Conservation (phyloP, 1,140 invertebrate genomes). For the Drosophila kepulauana region DNA sequence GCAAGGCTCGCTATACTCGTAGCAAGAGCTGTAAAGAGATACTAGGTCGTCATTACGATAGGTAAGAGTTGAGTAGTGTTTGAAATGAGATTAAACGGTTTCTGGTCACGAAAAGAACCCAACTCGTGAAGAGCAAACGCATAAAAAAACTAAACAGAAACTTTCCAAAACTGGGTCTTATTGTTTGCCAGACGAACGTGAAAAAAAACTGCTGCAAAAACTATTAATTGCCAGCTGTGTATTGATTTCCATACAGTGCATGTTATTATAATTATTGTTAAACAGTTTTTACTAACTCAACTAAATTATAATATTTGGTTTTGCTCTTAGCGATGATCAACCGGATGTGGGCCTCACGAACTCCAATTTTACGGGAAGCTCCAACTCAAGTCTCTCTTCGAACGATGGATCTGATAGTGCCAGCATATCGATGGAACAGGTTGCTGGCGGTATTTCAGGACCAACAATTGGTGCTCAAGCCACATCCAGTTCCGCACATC, state of each 20-base stretch:
- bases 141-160: too few relatives aligned
- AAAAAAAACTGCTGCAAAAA: conserved; percentile 7
- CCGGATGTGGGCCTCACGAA: conserved; percentile 76
- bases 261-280: not conserved
- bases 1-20: conserved; percentile 74
- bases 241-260: conserved; percentile 5
- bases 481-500: conserved; percentile 36
- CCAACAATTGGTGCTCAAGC: conserved; percentile 55
- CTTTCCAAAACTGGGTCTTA: too few relatives aligned
- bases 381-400: conserved; percentile 86
- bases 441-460: conserved; percentile 73
- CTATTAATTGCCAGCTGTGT: conserved; percentile 3
- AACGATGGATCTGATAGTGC: conserved; percentile 86
- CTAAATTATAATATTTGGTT: not conserved
- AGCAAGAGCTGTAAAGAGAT: conserved; percentile 81
- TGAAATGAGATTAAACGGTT: not conserved
- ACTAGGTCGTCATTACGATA: conserved; percentile 59
- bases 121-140: too few relatives aligned
- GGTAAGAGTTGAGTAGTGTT: conserved; percentile 41
- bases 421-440: conserved; percentile 87
- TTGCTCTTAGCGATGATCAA: conserved; percentile 76
- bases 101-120: not conserved
- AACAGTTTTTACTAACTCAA: conserved; percentile 1
- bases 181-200: not conserved
- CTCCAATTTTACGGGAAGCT: conserved; percentile 80